Evolutionary conservation across 2,113 vertebrate genomes (phyloP), one percentile per base, ranked within the genome.

Genomic region (Nicator chloris): DNA sequence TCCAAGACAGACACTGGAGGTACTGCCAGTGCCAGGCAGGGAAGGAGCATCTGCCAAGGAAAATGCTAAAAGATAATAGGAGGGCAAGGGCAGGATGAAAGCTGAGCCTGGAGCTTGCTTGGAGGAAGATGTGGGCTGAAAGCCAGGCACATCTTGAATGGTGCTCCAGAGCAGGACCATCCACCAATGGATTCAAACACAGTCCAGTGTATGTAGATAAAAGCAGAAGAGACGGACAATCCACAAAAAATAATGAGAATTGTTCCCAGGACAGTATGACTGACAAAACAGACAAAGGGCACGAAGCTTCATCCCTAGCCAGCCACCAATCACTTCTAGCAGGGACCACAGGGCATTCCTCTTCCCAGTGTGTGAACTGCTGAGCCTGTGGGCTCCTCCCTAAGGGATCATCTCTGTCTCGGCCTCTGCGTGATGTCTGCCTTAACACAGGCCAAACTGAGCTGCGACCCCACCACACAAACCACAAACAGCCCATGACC

Each of bases 401-500:
- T n/a, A 56, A 79, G 39, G n/a, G 22, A 76, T 39, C 49, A 28
- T 5, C 70, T 64, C 65, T 68, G 69, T 19, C 65, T 61, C 8
- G 4, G 50, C 31, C 59, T 64, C 30, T 72, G 49, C 30, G 2
- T 0, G 0, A 57, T 8, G 4, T 27, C 24, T 79, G 47, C 45
- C 59, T 40, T 54, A 40, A 30, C 50, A 59, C 5, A 66, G 42
- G 37, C 15, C 75, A 59, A 17, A 20, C 14, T 31, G 13, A 54
- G n/a, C 40, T 2, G 0, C n/a, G 18, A 54, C 11, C 31, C 40
- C 35, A 21, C 15, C 60, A 33, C 15, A 85, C 44, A 57, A 42
- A 50, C 42, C 37, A n/a, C 44, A 42, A 59, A 53, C 30, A 49
- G 5, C 6, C 42, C 37, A 16, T 18, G 27, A 24, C 33, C 30